Base-by-base conservation (phyloP, 2,888 invertebrate species). In the Cybosia mesomella region DNA sequence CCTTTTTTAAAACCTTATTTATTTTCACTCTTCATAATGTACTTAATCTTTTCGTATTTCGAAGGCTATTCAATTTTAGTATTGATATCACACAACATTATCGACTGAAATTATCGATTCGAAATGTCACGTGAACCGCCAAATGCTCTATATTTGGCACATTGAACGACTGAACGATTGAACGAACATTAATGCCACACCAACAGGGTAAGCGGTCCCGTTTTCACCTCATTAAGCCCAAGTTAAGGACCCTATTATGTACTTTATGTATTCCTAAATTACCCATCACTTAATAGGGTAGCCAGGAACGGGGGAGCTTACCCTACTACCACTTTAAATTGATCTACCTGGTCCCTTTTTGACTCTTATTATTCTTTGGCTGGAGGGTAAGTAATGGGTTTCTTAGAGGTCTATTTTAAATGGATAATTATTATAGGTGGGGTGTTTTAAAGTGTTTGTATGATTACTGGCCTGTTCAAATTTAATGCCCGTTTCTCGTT, bases 261-360 rank as follows among this genome's bases (percentile, higher is more conserved):
- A 95, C 94, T 95, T 94, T 95, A 93, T 94, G 92, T 94, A 94
- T 92, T 92, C 88, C 93, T 94, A 94, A 95, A 95, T 95, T 95
- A 93, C 93, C 93, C 93, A 93, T 94, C 93, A 93, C 93, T 94
- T 94, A 93, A 94, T 92, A 92, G 92, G 91, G 91, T 89, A 87
- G 84, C 88, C 82, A 85, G 85, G 81, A 83, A 83, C 83, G 77
- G 89, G 80, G 92, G 92, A 88, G 91, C 82, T 87, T 88, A 86
- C 90, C 92, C 90, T 84, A 81, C 80, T 73, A 65, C 93, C 90
- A 87, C 64, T 83, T 62, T 85, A 83, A 70, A 59, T 68, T 84
- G 91, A 85, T 73, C 90, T 81, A 76, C 83, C 77, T 73, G 64
- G 74, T 77, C 75, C 73, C 75, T 72, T 78, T 70, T 70, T 65